These are phyloP conservation scores for Oceanites oceanicus DNA, from an alignment of 2,113 vertebrate species.

Conservation along the genomic window DNA sequence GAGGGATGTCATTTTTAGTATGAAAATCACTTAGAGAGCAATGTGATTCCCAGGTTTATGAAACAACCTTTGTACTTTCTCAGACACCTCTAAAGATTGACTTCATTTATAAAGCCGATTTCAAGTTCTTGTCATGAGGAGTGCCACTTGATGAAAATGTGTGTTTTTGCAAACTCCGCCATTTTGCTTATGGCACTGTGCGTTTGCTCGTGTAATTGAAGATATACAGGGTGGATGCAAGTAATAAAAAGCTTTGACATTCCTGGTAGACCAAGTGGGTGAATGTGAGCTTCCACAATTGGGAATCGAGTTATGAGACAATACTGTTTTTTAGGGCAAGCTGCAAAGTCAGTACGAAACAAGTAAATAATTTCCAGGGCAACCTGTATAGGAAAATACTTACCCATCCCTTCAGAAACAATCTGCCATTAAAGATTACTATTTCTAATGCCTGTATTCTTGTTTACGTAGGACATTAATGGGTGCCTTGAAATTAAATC, in stretches of 20 bases:
- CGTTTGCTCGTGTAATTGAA: neutral
- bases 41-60: neutral
- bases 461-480: conserved; percentile 84
- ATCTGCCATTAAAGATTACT: neutral
- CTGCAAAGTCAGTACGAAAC: neutral
- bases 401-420: neutral
- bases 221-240: neutral
- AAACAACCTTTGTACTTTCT: neutral
- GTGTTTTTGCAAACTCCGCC: neutral
- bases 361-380: neutral
- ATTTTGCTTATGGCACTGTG: neutral
- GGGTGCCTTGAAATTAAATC: conserved; percentile 90
- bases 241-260: neutral
- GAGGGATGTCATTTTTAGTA: neutral
- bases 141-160: neutral
- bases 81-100: neutral
- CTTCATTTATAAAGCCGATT: neutral
- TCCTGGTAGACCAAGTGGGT: neutral
- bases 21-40: neutral
- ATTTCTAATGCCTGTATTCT: neutral
- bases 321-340: neutral
- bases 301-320: neutral
- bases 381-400: neutral
- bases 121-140: neutral
- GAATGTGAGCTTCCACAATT: neutral